A percentile compares a stretch with the other conserved stretches of the same genome.
Evolutionary conservation across 2,888 invertebrate species (phyloP).

Genomic region (Caenorhabditis sp.): DNA sequence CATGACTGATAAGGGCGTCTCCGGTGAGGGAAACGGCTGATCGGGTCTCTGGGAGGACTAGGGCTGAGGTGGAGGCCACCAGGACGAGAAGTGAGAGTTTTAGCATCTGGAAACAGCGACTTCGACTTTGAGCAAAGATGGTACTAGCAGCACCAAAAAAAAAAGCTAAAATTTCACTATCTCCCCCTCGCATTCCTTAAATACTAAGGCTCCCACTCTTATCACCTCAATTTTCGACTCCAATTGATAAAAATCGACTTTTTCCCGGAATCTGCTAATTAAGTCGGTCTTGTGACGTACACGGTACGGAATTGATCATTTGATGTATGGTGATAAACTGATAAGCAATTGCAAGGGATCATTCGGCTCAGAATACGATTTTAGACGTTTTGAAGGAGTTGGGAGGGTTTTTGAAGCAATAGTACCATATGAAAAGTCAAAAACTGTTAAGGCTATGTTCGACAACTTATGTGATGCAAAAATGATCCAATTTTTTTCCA

Average conservation of each 20-base stretch:
- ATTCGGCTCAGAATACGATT: no score
- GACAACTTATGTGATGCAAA: no score
- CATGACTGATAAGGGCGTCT: constrained; percentile 64
- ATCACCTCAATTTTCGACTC: background rate
- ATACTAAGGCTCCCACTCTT: background rate
- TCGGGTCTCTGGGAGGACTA: constrained; percentile 31
- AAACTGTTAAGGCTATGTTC: no score
- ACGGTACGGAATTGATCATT: background rate
- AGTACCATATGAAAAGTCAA: background rate
- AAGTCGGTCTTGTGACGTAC: background rate
- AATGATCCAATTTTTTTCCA: background rate
- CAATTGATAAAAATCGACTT: background rate
- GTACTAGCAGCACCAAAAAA: no score
- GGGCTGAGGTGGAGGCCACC: constrained; percentile 26
- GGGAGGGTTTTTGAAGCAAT: background rate
- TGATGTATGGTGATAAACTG: constrained; percentile 6
- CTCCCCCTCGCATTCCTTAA: background rate
- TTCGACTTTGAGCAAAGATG: no score
- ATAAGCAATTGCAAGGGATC: no score
- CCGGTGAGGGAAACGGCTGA: constrained; percentile 46
- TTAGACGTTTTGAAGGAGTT: background rate
- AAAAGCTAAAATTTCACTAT: no score
- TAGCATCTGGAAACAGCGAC: constrained; percentile 2
- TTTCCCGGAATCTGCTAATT: background rate
- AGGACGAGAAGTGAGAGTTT: constrained; percentile 34